Evolutionary conservation across 2,888 invertebrate species (phyloP).

Genomic region (Hetaerina titia): DNA sequence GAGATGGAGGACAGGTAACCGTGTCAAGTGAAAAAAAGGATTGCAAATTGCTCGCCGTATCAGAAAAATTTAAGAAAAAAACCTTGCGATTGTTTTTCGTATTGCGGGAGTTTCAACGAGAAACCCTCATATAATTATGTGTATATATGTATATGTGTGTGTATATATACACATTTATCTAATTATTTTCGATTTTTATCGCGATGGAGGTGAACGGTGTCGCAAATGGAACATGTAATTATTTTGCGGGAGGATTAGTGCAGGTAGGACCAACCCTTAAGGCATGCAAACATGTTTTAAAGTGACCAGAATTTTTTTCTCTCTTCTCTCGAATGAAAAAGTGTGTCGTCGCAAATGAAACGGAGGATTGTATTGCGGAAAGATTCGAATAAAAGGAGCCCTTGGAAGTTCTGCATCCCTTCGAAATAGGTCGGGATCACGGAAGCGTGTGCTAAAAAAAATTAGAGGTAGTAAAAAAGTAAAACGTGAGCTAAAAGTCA

Average conservation of each 20-base stretch:
- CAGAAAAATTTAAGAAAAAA: background rate
- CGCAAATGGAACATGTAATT: background rate
- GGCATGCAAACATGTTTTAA: background rate
- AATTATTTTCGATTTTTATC: no score
- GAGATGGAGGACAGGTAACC: background rate
- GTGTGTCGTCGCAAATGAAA: background rate
- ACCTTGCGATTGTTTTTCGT: no score
- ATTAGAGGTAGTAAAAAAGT: background rate
- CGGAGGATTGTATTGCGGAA: background rate
- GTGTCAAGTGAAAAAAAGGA: background rate
- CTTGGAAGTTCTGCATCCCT: background rate
- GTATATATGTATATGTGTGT: no score
- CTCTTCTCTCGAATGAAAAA: background rate
- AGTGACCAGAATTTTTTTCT: background rate
- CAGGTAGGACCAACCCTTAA: background rate
- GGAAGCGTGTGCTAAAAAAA: background rate
- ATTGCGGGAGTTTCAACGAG: no score
- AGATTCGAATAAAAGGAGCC: background rate
- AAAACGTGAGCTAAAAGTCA: background rate
- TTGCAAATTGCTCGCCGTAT: background rate
- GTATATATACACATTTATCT: no score
- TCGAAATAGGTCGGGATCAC: conserved; percentile 12
- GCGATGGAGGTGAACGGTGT: background rate
- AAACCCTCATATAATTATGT: no score
- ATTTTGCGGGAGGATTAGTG: background rate